phyloP scores from a whole-genome alignment of 2,797 vertebrate species.

The Enteromius afrohamiltoni region DNA sequence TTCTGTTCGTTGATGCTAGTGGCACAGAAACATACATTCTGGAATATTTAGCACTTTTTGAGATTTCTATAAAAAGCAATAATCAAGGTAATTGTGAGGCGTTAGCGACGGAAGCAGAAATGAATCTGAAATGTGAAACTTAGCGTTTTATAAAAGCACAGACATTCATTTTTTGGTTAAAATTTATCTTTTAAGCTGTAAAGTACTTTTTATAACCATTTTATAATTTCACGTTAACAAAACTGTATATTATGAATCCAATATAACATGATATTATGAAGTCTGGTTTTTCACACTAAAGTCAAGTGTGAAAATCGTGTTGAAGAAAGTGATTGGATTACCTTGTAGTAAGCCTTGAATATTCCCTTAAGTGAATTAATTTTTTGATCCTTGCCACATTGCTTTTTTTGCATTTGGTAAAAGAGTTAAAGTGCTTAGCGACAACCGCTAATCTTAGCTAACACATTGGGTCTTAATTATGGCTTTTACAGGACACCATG shows the following conservation, averaged over 20 bases:
- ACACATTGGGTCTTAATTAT: neutral
- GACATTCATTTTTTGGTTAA: too few species aligned
- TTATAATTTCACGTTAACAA: neutral
- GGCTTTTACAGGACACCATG: neutral
- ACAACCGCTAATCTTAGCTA: neutral
- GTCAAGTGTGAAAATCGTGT: neutral
- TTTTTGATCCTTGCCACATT: neutral
- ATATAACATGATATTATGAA: neutral
- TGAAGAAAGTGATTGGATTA: too few species aligned
- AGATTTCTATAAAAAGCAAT: neutral
- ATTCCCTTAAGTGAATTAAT: neutral
- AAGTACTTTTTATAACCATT: neutral
- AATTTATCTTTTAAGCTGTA: neutral
- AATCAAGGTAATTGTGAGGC: neutral
- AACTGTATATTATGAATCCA: neutral
- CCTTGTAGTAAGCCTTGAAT: neutral
- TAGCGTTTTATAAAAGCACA: neutral
- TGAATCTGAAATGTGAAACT: neutral
- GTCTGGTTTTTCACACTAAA: neutral
- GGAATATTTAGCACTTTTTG: neutral
- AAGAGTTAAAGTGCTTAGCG: neutral
- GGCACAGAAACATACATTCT: neutral
- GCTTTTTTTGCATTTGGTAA: neutral
- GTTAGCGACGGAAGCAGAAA: constrained; percentile 7
- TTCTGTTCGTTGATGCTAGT: neutral